These are phyloP conservation scores for Ammodytes marinus DNA, from an alignment of 2,113 vertebrate genomes.

Conservation along the genomic window DNA sequence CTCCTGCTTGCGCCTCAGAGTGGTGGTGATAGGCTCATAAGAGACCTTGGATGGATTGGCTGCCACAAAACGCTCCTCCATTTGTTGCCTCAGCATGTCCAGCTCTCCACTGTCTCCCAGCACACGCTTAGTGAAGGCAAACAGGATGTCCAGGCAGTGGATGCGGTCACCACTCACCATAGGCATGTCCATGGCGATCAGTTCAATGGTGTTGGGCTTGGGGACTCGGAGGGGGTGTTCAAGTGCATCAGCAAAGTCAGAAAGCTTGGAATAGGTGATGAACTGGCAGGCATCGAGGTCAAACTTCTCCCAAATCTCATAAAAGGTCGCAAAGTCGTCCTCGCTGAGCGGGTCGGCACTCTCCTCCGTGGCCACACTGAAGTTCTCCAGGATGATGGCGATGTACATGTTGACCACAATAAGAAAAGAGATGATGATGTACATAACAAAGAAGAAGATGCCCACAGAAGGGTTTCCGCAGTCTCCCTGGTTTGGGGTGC, in stretches of 20 bases:
- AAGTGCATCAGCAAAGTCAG: conserved; percentile 96
- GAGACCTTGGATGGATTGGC: conserved; percentile 99
- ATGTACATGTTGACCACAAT: conserved; percentile 99
- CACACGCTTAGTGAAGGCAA: conserved; percentile 98
- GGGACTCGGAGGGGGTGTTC: conserved; percentile 96
- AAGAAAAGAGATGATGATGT: conserved; percentile 99
- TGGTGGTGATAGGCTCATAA: conserved; percentile 98
- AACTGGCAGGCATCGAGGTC: conserved; percentile 98
- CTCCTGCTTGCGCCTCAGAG: conserved; percentile 96
- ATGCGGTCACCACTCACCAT: conserved; percentile 99
- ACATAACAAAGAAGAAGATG: conserved; percentile 99
- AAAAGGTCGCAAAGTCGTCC: conserved; percentile 99
- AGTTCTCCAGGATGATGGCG: conserved; percentile 99
- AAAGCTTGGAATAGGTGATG: conserved; percentile 96
- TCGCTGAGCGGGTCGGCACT: conserved; percentile 98
- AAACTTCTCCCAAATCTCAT: conserved; percentile 99
- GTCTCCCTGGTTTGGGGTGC: conserved; percentile 92
- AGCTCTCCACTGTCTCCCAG: conserved; percentile 97
- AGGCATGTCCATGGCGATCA: conserved; percentile 99
- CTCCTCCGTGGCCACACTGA: conserved; percentile 98
- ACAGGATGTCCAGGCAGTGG: conserved; percentile 98
- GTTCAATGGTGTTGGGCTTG: conserved; percentile 98
- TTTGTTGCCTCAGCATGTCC: conserved; percentile 97
- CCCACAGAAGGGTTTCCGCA: conserved; percentile 98
- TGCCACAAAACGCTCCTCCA: conserved; percentile 98